Conservation (phyloP, 1,140 invertebrate species). For the Drosophila hydei region DNA sequence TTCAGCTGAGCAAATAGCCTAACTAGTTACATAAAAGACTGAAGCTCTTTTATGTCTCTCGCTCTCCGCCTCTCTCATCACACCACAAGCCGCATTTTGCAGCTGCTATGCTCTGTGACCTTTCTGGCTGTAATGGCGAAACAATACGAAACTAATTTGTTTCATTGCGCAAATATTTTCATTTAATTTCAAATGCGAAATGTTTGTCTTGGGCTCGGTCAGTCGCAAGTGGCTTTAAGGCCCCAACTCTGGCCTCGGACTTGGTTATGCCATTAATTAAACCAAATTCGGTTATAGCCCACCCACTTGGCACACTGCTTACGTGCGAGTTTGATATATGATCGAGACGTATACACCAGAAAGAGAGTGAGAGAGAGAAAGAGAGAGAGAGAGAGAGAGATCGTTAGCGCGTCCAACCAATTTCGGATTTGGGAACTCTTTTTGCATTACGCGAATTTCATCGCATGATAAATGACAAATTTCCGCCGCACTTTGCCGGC, state of each 20-base stretch:
- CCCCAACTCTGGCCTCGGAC: background rate
- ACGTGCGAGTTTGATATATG: conserved; percentile 81
- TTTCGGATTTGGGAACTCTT: conserved; percentile 26
- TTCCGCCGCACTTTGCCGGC: conserved; percentile 69
- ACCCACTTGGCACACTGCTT: conserved; percentile 61
- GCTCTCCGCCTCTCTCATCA: too few relatives aligned
- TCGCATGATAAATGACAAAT: conserved; percentile 77
- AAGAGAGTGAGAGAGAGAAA: background rate
- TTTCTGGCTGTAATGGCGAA: background rate
- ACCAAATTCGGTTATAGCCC: conserved; percentile 54
- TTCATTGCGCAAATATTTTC: conserved; percentile 66
- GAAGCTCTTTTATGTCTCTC: too few relatives aligned
- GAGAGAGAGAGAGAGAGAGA: background rate
- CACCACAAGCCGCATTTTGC: background rate
- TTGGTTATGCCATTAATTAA: conserved; percentile 60
- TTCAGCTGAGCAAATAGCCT: too few relatives aligned
- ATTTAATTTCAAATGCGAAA: conserved; percentile 62
- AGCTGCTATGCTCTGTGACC: background rate
- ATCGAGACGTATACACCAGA: conserved; percentile 28
- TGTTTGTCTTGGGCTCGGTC: conserved; percentile 51
- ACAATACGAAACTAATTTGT: conserved; percentile 40
- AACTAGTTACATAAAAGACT: too few relatives aligned
- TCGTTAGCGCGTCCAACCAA: conserved; percentile 38
- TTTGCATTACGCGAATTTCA: conserved; percentile 58
- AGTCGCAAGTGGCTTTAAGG: conserved; percentile 11